phyloP scores from a whole-genome alignment of 2,113 vertebrate species.

The Bombycilla garrulus region DNA sequence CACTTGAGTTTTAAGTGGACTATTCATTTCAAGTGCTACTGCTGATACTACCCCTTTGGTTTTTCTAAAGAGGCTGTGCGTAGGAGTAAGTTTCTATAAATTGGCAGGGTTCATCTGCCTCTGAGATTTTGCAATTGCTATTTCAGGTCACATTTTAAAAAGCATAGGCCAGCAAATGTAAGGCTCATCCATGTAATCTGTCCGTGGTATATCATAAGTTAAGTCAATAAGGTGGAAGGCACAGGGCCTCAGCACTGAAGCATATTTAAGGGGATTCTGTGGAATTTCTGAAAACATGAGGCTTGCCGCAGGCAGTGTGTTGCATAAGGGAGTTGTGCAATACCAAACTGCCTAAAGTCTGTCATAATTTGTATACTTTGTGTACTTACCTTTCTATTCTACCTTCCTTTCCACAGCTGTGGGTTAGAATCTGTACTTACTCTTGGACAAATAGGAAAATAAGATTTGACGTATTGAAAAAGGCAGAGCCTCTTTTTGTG shows the following conservation, averaged over 20 bases:
- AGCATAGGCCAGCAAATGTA: background rate
- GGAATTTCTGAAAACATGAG: background rate
- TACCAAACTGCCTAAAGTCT: background rate
- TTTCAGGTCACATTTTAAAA: background rate
- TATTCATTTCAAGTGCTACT: background rate
- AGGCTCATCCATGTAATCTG: background rate
- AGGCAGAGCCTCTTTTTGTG: background rate
- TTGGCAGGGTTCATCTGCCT: background rate
- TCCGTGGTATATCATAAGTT: background rate
- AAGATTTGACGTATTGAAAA: background rate
- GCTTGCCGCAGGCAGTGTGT: background rate
- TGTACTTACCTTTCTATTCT: background rate
- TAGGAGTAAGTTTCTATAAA: background rate
- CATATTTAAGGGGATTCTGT: background rate
- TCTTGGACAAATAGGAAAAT: background rate
- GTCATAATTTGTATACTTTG: background rate
- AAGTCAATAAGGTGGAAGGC: background rate
- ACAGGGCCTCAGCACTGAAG: background rate
- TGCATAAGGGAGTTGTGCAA: constrained; percentile 36
- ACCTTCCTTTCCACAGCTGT: background rate
- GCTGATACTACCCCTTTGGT: background rate
- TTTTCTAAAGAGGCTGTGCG: background rate
- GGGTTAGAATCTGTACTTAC: background rate
- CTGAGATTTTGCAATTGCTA: background rate
- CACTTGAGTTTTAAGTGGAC: background rate